A percentile compares a stretch with the other conserved stretches of the same genome.
Conservation (phyloP, 2,113 vertebrate species). For the Redunca redunca region DNA sequence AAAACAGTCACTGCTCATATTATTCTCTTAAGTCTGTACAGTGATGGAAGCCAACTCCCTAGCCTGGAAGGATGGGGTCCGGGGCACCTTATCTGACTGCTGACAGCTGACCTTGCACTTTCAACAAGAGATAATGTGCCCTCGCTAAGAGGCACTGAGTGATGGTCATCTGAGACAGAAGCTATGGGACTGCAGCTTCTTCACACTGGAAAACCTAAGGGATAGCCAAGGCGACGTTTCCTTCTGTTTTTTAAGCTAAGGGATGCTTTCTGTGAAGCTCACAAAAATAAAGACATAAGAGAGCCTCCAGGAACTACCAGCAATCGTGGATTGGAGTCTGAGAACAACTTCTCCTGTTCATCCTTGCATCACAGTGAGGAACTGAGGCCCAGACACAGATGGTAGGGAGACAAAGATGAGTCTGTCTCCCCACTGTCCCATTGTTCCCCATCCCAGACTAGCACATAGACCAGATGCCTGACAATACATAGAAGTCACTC, state of each 20-base stretch:
- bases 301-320: not conserved
- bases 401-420: not conserved
- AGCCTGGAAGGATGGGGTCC: not conserved
- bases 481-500: not conserved
- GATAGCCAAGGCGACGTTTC: not conserved
- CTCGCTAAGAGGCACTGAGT: not conserved
- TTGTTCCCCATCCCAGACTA: too few species aligned
- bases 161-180: not conserved
- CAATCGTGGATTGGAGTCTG: not conserved
- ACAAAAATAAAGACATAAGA: not conserved
- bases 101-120: not conserved
- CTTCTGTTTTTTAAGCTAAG: not conserved
- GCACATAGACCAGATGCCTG: not conserved
- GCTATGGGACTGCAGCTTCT: not conserved
- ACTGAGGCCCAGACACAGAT: rapidly evolving
- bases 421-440: not conserved
- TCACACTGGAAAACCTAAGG: not conserved
- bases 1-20: not conserved
- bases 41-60: not conserved
- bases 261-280: not conserved
- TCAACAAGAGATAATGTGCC: not conserved
- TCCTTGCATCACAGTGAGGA: not conserved
- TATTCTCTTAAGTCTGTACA: not conserved
- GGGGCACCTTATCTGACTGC: not conserved
- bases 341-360: not conserved